phyloP scores from a whole-genome alignment of 2,797 vertebrate genomes.

The Enteromius treurensis region DNA sequence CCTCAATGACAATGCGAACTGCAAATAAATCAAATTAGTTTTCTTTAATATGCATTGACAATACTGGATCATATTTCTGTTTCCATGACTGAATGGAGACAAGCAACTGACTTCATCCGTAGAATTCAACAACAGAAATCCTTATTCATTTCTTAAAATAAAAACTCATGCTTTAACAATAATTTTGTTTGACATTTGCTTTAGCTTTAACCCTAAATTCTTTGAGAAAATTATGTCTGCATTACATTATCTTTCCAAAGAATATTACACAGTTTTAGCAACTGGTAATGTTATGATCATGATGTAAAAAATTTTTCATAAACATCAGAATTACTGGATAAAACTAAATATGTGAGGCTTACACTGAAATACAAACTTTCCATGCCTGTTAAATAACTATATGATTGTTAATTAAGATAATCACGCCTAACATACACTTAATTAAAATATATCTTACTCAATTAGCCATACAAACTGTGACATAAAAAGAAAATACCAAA shows the following conservation, averaged over 20 bases:
- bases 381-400: constrained; percentile 23
- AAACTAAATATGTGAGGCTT: constrained; percentile 1
- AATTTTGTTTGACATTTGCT: neutral
- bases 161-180: constrained; percentile 18
- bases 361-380: constrained; percentile 40
- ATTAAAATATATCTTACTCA: neutral
- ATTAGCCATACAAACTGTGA: neutral
- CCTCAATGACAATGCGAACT: constrained; percentile 92
- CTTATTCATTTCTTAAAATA: neutral
- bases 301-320: neutral
- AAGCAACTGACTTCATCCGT: constrained; percentile 7
- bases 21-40: constrained; percentile 43
- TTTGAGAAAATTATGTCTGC: neutral
- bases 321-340: constrained; percentile 11
- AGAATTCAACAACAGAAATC: neutral
- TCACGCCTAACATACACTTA: neutral
- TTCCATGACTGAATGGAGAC: neutral
- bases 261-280: neutral
- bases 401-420: constrained; percentile 33
- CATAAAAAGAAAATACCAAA: neutral
- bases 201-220: neutral
- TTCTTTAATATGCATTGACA: constrained; percentile 42
- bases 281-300: constrained; percentile 5
- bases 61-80: neutral
- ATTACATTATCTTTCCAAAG: neutral